Evolutionary conservation across 2,797 vertebrate species (phyloP).

Genomic region (Pteropus rufus): DNA sequence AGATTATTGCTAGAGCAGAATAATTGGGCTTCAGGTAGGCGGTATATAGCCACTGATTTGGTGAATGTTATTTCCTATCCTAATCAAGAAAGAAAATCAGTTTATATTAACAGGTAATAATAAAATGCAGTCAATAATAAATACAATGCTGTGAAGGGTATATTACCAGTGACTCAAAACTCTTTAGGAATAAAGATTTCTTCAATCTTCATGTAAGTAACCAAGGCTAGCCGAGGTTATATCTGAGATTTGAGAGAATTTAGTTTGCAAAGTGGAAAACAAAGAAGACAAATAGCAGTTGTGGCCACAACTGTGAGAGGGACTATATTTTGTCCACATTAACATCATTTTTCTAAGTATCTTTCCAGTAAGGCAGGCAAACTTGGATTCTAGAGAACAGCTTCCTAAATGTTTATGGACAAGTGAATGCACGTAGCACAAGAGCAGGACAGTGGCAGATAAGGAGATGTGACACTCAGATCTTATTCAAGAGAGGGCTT

Average conservation of each 20-base stretch:
- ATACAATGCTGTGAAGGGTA: background rate
- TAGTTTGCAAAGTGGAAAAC: background rate
- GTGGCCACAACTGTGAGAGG: background rate
- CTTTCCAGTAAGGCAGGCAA: background rate
- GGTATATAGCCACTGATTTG: background rate
- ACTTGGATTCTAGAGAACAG: background rate
- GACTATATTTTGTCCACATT: background rate
- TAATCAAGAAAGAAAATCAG: background rate
- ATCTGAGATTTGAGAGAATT: background rate
- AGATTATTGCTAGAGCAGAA: background rate
- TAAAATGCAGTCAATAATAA: background rate
- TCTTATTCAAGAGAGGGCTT: background rate
- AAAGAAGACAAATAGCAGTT: background rate
- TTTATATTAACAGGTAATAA: background rate
- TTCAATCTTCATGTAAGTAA: background rate
- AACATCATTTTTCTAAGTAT: background rate
- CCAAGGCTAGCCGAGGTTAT: background rate
- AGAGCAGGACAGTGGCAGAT: background rate
- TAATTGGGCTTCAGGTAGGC: background rate
- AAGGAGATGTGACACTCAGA: background rate
- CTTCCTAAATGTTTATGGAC: background rate
- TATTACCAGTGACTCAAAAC: background rate
- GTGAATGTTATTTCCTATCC: background rate
- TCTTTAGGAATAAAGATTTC: background rate
- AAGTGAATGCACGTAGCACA: background rate